Percentiles rank a stretch among this genome's conserved stretches.
These are phyloP conservation scores for Gastracanthus pulcherrimus DNA, from an alignment of 2,888 invertebrate genomes.

Conservation along the genomic window DNA sequence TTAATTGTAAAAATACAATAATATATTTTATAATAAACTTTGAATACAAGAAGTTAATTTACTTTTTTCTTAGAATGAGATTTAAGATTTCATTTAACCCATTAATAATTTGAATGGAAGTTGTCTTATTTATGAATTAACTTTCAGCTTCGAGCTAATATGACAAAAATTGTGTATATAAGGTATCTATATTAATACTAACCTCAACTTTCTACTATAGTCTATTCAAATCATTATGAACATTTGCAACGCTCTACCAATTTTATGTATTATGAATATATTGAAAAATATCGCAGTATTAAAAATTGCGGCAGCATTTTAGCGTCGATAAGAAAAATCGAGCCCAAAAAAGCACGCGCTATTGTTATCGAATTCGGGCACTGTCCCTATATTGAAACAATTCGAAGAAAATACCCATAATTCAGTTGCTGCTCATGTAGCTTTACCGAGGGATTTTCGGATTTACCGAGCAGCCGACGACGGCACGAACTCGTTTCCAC, in stretches of 20 bases:
- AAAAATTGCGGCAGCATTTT: neutral
- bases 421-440: conserved; percentile 6
- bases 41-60: too few relatives aligned
- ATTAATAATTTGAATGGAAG: neutral
- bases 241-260: too few relatives aligned
- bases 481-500: neutral
- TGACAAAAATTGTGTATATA: too few relatives aligned
- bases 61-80: too few relatives aligned
- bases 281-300: neutral
- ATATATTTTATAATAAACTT: too few relatives aligned
- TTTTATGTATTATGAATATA: too few relatives aligned
- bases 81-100: neutral
- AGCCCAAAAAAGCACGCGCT: neutral
- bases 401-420: conserved; percentile 5
- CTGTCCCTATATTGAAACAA: neutral
- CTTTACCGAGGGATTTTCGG: conserved; percentile 1
- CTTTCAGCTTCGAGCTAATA: too few relatives aligned
- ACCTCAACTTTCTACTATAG: too few relatives aligned
- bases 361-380: neutral
- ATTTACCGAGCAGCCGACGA: neutral
- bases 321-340: neutral
- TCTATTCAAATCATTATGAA: too few relatives aligned
- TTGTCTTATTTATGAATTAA: too few relatives aligned
- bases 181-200: too few relatives aligned
- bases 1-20: too few relatives aligned